Conservation (phyloP, 2,113 vertebrate species). For the Barnardius zonarius region DNA sequence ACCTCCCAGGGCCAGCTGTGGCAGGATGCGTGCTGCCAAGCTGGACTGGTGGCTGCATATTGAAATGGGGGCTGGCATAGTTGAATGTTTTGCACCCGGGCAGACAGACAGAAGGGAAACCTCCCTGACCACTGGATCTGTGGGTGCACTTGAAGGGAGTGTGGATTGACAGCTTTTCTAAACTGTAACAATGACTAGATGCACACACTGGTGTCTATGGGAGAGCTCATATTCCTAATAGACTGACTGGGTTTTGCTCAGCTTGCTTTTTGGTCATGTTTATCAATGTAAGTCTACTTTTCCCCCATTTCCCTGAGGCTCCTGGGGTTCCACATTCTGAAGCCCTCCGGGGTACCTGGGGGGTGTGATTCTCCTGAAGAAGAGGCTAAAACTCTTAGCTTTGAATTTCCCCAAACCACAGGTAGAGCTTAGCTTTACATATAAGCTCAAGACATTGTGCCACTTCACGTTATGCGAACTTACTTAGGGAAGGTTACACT, state of each 20-base stretch:
- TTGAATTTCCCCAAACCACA: neutral
- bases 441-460: neutral
- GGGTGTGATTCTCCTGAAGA: neutral
- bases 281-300: neutral
- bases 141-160: neutral
- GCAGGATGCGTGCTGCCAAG: neutral
- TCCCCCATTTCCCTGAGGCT: neutral
- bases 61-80: neutral
- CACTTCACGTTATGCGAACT: neutral
- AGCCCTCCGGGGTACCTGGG: fast-evolving
- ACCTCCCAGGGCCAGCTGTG: neutral
- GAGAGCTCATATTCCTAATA: neutral
- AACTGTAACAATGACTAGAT: neutral
- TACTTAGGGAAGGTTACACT: neutral
- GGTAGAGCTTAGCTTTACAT: neutral
- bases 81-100: neutral
- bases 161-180: neutral
- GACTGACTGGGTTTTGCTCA: neutral
- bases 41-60: neutral
- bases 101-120: neutral
- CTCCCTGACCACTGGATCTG: neutral
- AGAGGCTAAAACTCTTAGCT: neutral
- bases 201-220: fast-evolving
- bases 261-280: neutral
- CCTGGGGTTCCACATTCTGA: neutral